Conservation (phyloP, 1,140 invertebrate genomes). For the Drosophila mojavensis region DNA sequence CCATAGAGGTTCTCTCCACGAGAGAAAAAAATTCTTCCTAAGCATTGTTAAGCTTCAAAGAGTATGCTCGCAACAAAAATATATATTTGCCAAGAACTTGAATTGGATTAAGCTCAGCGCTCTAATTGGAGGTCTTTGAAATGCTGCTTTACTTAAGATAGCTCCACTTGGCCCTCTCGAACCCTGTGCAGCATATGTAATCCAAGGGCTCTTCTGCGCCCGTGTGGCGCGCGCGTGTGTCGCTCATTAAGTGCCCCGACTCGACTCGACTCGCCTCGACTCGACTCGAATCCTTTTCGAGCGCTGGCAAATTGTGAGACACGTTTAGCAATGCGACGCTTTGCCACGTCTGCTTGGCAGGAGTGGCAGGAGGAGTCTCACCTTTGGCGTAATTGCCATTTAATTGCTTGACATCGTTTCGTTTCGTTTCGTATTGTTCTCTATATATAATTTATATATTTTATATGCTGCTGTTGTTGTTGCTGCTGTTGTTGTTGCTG, state of each 20-base stretch:
- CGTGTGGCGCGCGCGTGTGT: conserved; percentile 20
- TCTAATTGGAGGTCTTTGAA: too few species aligned
- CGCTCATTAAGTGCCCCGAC: conserved; percentile 45
- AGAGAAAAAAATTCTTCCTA: too few species aligned
- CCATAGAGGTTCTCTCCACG: too few species aligned
- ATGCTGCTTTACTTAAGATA: not conserved
- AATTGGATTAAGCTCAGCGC: too few species aligned
- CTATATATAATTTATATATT: conserved; percentile 16
- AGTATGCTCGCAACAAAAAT: too few species aligned
- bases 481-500: too few species aligned
- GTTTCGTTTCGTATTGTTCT: conserved; percentile 10
- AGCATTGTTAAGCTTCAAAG: too few species aligned
- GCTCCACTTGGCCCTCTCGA: not conserved
- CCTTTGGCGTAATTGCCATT: conserved; percentile 70
- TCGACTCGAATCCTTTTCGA: conserved; percentile 19
- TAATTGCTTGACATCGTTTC: conserved; percentile 72
- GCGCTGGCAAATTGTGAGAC: conserved; percentile 59
- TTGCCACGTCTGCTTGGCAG: conserved; percentile 46
- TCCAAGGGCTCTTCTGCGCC: not conserved
- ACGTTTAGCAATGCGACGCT: conserved; percentile 65
- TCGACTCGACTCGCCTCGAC: conserved; percentile 17
- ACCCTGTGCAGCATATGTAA: conserved; percentile 36
- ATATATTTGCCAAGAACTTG: too few species aligned
- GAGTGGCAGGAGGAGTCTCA: conserved; percentile 19
- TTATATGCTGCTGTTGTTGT: not conserved